These are phyloP conservation scores for Biston stratarius DNA, from an alignment of 2,888 invertebrate genomes.

Conservation along the genomic window DNA sequence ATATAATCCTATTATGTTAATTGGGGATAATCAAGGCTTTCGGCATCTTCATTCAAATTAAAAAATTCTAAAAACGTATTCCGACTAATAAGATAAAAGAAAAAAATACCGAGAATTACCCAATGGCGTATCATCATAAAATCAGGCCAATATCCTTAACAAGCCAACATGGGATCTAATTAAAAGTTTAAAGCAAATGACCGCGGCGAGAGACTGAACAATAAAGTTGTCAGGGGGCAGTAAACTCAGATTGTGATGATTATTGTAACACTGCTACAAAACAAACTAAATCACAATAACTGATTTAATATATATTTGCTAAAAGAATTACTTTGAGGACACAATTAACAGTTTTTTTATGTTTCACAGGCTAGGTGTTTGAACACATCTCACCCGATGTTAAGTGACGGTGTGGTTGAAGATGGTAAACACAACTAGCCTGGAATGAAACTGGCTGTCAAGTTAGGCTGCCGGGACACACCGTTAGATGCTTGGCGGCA, in stretches of 20 bases:
- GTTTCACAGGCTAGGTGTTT: too few species aligned
- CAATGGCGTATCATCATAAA: conserved; percentile 62
- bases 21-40: conserved; percentile 23
- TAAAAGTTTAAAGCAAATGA: conserved; percentile 73
- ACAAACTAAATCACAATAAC: conserved; percentile 39
- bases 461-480: too few species aligned
- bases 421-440: too few species aligned
- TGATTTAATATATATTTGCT: background rate
- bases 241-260: conserved; percentile 60
- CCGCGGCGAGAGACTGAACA: conserved; percentile 60
- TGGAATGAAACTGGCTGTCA: too few species aligned
- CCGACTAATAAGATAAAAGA: conserved; percentile 51
- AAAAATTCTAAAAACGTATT: conserved; percentile 33
- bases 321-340: background rate
- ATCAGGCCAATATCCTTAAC: conserved; percentile 70
- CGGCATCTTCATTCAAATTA: conserved; percentile 19
- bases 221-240: conserved; percentile 69
- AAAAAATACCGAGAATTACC: conserved; percentile 54
- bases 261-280: conserved; percentile 36
- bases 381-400: too few species aligned
- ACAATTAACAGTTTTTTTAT: too few species aligned
- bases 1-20: conserved; percentile 23
- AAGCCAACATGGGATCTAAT: conserved; percentile 72
- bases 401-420: too few species aligned
- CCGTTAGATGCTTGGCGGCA: too few species aligned